Evolutionary conservation across 2,888 invertebrate species (phyloP).

Genomic region (Empis stercorea): DNA sequence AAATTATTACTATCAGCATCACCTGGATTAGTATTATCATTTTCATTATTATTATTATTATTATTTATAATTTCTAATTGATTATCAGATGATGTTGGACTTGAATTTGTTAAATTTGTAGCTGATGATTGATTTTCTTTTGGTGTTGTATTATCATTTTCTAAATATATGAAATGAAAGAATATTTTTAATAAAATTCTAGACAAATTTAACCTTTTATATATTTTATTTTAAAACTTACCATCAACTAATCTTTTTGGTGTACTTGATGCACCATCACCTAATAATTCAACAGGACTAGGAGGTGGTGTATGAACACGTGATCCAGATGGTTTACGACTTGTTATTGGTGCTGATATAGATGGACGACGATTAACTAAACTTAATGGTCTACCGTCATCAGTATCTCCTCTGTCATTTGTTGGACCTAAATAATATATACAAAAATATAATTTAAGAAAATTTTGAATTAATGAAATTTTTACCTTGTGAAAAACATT

Average conservation of each 20-base stretch:
- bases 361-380: conserved; percentile 57
- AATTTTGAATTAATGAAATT: not conserved
- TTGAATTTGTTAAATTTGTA: conserved; percentile 8
- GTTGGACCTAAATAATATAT: conserved; percentile 38
- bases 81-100: not conserved
- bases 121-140: conserved; percentile 29
- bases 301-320: conserved; percentile 63
- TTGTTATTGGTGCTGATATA: conserved; percentile 55
- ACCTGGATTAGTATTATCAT: not conserved
- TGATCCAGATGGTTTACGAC: conserved; percentile 36
- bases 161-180: conserved; percentile 16
- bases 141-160: conserved; percentile 46
- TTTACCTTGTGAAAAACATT: conserved; percentile 43
- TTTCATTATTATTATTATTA: too few species aligned
- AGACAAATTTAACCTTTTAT: too few species aligned
- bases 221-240: conserved; percentile 29
- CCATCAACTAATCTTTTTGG: conserved; percentile 55
- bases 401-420: conserved; percentile 62
- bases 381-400: conserved; percentile 63
- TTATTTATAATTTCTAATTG: not conserved
- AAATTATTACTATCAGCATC: not conserved
- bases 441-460: not conserved
- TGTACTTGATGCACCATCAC: conserved; percentile 71
- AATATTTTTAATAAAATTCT: not conserved
- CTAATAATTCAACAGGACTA: conserved; percentile 59